A percentile compares a stretch with the other conserved stretches of the same genome.
Evolutionary conservation across 2,888 invertebrate species (phyloP).

Genomic region (Torymus tubicola): DNA sequence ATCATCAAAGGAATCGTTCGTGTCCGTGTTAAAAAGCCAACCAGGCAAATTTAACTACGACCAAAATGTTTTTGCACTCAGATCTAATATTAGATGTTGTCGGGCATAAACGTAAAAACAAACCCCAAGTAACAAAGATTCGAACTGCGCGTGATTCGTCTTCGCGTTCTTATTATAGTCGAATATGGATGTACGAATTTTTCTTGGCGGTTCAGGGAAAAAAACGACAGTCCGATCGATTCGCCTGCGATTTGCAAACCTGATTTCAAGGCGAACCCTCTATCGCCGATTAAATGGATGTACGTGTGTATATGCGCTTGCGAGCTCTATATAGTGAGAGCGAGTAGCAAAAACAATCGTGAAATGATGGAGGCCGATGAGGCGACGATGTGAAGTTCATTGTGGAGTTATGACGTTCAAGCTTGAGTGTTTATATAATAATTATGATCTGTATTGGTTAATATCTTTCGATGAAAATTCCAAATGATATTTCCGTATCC

Average conservation of each 20-base stretch:
- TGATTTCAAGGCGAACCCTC: constrained; percentile 50
- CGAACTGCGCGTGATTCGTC: neutral
- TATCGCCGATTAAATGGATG: constrained; percentile 13
- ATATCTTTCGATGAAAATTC: no score
- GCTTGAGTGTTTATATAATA: no score
- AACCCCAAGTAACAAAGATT: neutral
- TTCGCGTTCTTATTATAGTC: no score
- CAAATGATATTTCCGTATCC: no score
- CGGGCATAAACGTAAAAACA: neutral
- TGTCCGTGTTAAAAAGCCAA: no score
- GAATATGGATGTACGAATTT: no score
- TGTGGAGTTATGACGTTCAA: neutral
- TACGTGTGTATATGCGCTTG: neutral
- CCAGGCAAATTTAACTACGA: neutral
- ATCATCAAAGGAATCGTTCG: no score
- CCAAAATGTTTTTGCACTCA: neutral
- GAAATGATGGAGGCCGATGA: neutral
- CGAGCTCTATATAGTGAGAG: neutral
- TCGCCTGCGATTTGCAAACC: constrained; percentile 50
- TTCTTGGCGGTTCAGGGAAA: neutral
- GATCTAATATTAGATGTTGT: constrained; percentile 1
- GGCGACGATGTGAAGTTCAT: neutral
- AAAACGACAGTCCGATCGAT: constrained; percentile 34
- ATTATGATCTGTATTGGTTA: no score
- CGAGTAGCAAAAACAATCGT: neutral